phyloP scores from a whole-genome alignment of 1,140 invertebrate species.

The Chironomus striatipennis region DNA sequence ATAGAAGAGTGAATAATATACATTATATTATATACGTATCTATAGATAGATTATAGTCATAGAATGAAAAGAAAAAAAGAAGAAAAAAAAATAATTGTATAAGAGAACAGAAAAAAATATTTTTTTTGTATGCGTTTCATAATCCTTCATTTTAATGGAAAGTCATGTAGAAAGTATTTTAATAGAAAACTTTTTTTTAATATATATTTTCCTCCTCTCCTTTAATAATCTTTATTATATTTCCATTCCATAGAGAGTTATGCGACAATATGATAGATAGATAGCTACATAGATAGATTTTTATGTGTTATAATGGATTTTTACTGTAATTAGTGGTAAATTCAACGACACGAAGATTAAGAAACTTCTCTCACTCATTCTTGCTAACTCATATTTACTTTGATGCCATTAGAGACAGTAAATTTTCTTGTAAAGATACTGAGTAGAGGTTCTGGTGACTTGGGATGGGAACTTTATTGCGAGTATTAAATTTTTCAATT shows the following conservation, averaged over 20 bases:
- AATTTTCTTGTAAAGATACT: too few species aligned
- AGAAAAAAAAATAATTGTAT: background rate
- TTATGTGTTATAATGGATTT: background rate
- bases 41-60: background rate
- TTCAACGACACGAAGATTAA: too few species aligned
- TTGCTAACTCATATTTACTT: too few species aligned
- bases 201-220: too few species aligned
- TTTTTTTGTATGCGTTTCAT: slow-evolving; percentile 21
- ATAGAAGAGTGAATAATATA: background rate
- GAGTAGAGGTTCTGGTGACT: too few species aligned
- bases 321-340: background rate
- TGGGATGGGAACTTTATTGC: too few species aligned
- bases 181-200: background rate
- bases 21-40: background rate
- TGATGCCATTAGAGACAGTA: too few species aligned
- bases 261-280: too few species aligned
- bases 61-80: background rate
- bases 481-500: too few species aligned
- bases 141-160: slow-evolving; percentile 22
- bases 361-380: too few species aligned
- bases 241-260: too few species aligned
- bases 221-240: too few species aligned
- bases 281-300: background rate
- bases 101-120: background rate
- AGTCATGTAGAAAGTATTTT: slow-evolving; percentile 22